A percentile compares a stretch with the other conserved stretches of the same genome.
These are phyloP conservation scores for Nymphalis urticae DNA, from an alignment of 2,888 invertebrate species.

Conservation along the genomic window DNA sequence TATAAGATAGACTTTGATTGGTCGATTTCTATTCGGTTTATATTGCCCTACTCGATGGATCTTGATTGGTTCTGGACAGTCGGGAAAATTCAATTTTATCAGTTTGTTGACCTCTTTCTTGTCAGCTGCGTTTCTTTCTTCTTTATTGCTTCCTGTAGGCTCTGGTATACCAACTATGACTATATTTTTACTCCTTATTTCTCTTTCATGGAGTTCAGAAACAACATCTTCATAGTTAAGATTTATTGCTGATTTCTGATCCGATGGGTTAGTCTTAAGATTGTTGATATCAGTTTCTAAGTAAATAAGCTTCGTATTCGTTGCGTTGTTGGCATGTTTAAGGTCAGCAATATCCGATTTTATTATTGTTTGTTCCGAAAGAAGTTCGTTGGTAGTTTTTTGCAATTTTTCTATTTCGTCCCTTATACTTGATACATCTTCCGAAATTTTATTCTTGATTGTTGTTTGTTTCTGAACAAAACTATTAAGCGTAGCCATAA, in stretches of 20 bases:
- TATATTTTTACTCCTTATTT: no score
- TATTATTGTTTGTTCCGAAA: conserved; percentile 10
- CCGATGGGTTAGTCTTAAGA: background rate
- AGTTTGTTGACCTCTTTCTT: no score
- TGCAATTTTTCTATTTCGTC: conserved; percentile 11
- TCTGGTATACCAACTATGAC: background rate
- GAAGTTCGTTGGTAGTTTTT: conserved; percentile 1
- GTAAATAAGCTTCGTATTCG: conserved; percentile 2
- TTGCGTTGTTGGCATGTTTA: conserved; percentile 1
- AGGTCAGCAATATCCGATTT: conserved; percentile 10
- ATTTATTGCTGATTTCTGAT: no score
- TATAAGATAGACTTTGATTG: no score
- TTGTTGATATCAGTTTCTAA: conserved; percentile 8
- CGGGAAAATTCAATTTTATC: no score
- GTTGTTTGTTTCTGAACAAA: conserved; percentile 10
- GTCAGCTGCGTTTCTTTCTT: no score
- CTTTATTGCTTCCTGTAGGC: no score
- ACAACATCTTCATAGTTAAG: no score
- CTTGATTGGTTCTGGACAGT: no score
- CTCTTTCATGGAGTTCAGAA: no score
- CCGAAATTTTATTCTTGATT: conserved; percentile 11
- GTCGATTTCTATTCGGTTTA: no score
- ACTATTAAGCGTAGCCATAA: conserved; percentile 5
- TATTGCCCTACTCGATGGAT: no score
- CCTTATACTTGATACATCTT: conserved; percentile 5